Evolutionary conservation across 2,113 vertebrate species (phyloP).

Genomic region (Baryphthengus martii): DNA sequence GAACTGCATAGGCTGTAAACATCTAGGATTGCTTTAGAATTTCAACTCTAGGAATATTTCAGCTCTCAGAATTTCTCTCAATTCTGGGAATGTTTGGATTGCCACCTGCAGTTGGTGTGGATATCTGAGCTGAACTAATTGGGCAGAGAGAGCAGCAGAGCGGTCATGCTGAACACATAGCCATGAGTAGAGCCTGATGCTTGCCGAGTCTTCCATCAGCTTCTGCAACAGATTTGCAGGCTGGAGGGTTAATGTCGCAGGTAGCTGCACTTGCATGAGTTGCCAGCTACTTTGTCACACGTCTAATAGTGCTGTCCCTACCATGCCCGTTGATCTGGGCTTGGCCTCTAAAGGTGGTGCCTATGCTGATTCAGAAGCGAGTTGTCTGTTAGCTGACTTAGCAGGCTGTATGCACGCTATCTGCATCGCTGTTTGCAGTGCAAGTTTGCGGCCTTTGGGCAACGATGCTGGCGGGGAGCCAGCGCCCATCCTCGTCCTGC

Average conservation of each 20-base stretch:
- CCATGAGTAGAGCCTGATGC: rapidly evolving
- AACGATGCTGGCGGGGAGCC: background rate
- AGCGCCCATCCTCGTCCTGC: background rate
- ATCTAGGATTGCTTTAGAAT: background rate
- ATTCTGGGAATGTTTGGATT: rapidly evolving
- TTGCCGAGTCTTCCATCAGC: background rate
- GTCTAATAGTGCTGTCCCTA: background rate
- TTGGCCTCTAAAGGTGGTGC: rapidly evolving
- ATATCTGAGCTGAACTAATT: background rate
- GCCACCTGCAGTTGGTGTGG: background rate
- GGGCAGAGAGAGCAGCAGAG: background rate
- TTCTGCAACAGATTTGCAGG: background rate
- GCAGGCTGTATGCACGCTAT: background rate
- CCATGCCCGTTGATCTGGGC: background rate
- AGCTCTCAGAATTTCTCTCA: background rate
- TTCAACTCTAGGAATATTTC: background rate
- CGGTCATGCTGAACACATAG: rapidly evolving
- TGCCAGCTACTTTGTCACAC: rapidly evolving
- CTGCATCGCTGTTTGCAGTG: background rate
- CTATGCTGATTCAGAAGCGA: background rate
- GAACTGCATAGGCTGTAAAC: background rate
- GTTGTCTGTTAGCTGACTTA: background rate
- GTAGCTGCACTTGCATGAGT: background rate
- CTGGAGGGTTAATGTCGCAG: background rate
- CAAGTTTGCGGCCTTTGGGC: background rate